phyloP scores from a whole-genome alignment of 2,113 vertebrate genomes.

The Alexandromys fortis region DNA sequence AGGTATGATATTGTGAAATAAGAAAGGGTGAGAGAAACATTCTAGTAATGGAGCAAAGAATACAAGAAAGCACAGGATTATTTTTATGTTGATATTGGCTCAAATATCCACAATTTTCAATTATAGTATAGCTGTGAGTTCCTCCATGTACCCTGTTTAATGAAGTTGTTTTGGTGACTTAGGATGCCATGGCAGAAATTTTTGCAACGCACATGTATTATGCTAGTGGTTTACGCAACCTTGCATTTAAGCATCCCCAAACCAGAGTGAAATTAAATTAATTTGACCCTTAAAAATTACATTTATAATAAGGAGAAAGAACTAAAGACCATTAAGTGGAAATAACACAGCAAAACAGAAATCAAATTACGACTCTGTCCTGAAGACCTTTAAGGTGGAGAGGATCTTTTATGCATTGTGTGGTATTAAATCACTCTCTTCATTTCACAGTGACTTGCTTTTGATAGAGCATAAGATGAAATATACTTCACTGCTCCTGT shows the following conservation, averaged over 20 bases:
- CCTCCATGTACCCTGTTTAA: neutral
- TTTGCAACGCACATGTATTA: conserved; percentile 65
- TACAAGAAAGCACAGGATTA: neutral
- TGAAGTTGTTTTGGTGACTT: conserved; percentile 37
- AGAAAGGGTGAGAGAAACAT: neutral
- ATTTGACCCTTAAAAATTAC: conserved; percentile 82
- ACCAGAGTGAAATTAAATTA: conserved; percentile 82
- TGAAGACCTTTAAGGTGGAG: conserved; percentile 76
- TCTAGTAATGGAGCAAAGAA: neutral
- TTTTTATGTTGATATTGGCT: neutral
- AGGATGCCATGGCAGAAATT: conserved; percentile 37
- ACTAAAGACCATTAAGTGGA: conserved; percentile 82
- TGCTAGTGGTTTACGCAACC: conserved; percentile 70
- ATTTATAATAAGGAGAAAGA: conserved; percentile 80
- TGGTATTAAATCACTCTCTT: conserved; percentile 80
- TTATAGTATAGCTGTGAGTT: neutral
- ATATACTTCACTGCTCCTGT: conserved; percentile 62
- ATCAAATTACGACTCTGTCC: conserved; percentile 79
- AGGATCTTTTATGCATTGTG: conserved; percentile 67
- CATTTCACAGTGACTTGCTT: conserved; percentile 82
- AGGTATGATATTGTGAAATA: neutral
- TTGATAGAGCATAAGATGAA: conserved; percentile 73
- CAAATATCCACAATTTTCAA: conserved; percentile 3
- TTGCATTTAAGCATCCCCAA: conserved; percentile 76
- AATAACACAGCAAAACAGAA: conserved; percentile 79